Base-by-base conservation (phyloP, 2,888 invertebrate species). In the Plebejus anna region DNA sequence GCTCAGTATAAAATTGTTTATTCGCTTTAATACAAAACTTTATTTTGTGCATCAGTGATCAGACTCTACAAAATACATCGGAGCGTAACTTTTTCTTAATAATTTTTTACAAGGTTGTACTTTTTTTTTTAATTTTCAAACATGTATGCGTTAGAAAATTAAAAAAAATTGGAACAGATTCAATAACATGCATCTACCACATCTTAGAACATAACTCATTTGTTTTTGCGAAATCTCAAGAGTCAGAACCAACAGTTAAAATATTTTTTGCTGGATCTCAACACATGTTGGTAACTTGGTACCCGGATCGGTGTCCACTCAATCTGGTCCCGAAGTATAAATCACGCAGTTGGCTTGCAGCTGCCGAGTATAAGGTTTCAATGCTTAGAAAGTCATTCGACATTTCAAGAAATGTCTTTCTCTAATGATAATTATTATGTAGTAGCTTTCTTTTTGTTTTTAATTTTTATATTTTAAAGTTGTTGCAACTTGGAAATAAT, bases 331-430 rank as follows among this genome's bases (percentile, higher is more conserved):
- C 32, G 32, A 16, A 61, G 61, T 66, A 13, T 66, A 66, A 66
- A 66, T 66, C 66, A 66, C 32, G 11, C 66, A 66, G 4, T 66
- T 66, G 66, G 66, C 66, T 22, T 13, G 32, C 66, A 66, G 36
- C 66, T 66, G 66, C 32, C 16, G 32, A 36, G 66, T 36, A 28
- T 66, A 5, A 5, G 7, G 32, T 66, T 66, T 66, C 66, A 36
- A 32, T 36, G 4, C 5, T 66, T 16, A 36, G 32, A 66, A 66
- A 66, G 9, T 61, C 13, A 66, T 36, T 59, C 51, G 2, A 4
- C 22, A 59, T 59, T 59, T 59, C 22, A 4, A 59, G n/a, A 55
- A 55, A 16, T 16, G 55, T 55, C 55, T 55, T 55, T 55, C 55
- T 16, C 55, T 55, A 55, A 55, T 59, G 59, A 22, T 22, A 59